Conservation (phyloP, 2,888 invertebrate genomes). For the Drosophila neotestacea region DNA sequence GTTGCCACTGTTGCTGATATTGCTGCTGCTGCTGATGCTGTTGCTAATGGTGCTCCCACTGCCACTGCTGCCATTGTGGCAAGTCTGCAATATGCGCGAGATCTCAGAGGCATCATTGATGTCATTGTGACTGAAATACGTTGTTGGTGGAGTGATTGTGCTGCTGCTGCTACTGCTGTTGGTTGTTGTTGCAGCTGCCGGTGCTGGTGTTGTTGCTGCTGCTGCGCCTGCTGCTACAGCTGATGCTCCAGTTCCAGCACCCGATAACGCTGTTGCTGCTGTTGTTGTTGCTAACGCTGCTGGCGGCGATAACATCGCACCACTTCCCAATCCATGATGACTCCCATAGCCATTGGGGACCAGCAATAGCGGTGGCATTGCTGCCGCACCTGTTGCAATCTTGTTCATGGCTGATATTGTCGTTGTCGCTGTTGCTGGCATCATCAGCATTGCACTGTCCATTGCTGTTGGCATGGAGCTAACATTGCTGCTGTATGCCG, state of each 20-base stretch:
- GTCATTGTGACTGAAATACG: slow-evolving; percentile 81
- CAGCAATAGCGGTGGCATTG: slow-evolving; percentile 44
- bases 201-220: slow-evolving; percentile 17
- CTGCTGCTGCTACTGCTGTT: slow-evolving; percentile 14
- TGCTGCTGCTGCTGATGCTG: slow-evolving; percentile 8
- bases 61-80: slow-evolving; percentile 84
- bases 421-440: slow-evolving; percentile 26
- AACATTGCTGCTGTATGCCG: slow-evolving; percentile 64
- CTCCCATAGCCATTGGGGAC: slow-evolving; percentile 58
- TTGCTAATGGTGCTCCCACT: slow-evolving; percentile 11
- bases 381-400: slow-evolving; percentile 17
- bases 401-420: slow-evolving; percentile 30
- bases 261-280: slow-evolving; percentile 13
- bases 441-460: slow-evolving; percentile 45
- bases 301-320: slow-evolving; percentile 61
- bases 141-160: slow-evolving; percentile 33
- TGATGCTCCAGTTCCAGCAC: slow-evolving; percentile 12
- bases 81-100: slow-evolving; percentile 85
- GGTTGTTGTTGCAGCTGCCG: slow-evolving; percentile 14
- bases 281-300: slow-evolving; percentile 20
- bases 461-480: slow-evolving; percentile 25
- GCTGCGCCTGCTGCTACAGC: slow-evolving; percentile 21
- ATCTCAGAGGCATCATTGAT: slow-evolving; percentile 85
- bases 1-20: slow-evolving; percentile 2
- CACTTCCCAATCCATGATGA: slow-evolving; percentile 35